These are phyloP conservation scores for Iguana delicatissima DNA, from an alignment of 2,797 vertebrate genomes.

Conservation along the genomic window DNA sequence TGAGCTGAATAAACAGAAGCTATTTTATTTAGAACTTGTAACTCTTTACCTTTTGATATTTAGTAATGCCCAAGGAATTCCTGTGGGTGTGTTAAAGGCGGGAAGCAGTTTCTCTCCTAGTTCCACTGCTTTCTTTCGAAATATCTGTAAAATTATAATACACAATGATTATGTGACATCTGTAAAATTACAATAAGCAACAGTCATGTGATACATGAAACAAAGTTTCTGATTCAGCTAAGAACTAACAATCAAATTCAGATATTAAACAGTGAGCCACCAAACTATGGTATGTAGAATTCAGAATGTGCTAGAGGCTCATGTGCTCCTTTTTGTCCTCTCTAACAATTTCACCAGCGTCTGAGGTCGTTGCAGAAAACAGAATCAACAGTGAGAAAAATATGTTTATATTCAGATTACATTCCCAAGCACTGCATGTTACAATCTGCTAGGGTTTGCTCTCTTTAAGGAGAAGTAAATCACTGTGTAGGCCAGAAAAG, in stretches of 20 bases:
- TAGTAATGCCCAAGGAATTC: slow-evolving; percentile 97
- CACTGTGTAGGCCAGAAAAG: no score
- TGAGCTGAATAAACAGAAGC: background rate
- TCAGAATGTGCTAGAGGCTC: background rate
- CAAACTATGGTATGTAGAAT: background rate
- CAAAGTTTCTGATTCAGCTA: background rate
- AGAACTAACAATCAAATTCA: background rate
- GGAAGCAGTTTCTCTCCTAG: slow-evolving; percentile 95
- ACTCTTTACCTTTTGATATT: slow-evolving; percentile 95
- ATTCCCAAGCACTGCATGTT: no score
- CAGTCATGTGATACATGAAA: slow-evolving; percentile 36
- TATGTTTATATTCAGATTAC: background rate
- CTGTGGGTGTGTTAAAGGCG: slow-evolving; percentile 97
- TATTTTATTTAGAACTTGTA: background rate
- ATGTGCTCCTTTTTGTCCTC: background rate
- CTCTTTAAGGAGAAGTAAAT: no score
- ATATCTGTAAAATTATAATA: slow-evolving; percentile 86
- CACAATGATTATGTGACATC: slow-evolving; percentile 72
- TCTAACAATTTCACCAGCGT: no score
- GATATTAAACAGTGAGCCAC: background rate
- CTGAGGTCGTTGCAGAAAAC: no score
- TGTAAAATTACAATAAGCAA: slow-evolving; percentile 77
- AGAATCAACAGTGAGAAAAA: no score
- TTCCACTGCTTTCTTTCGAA: slow-evolving; percentile 94
- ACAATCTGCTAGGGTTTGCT: no score